Evolutionary conservation across 2,113 vertebrate genomes (phyloP).

Genomic region (Seriola dumerili): DNA sequence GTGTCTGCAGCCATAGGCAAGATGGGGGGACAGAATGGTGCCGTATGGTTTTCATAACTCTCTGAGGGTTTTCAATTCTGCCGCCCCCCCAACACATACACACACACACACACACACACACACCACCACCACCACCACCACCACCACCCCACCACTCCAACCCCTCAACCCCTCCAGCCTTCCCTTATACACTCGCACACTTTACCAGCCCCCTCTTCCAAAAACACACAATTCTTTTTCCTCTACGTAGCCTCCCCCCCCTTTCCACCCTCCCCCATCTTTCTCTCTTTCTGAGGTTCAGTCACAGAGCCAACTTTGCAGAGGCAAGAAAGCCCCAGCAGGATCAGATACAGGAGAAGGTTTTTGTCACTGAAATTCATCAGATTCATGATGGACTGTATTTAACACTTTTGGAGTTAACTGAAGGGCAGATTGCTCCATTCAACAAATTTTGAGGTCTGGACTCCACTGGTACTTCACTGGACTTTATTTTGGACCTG

Average conservation of each 20-base stretch:
- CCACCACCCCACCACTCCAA: neutral
- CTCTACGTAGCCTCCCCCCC: constrained; percentile 72
- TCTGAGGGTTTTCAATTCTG: constrained; percentile 58
- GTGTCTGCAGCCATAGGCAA: constrained; percentile 53
- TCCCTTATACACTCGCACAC: constrained; percentile 59
- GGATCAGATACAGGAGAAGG: constrained; percentile 54
- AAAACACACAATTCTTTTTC: constrained; percentile 82
- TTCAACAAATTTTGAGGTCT: constrained; percentile 4
- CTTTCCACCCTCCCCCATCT: constrained; percentile 55
- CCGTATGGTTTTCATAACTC: constrained; percentile 82
- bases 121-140: neutral
- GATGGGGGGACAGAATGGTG: constrained; percentile 66
- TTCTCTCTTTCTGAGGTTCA: constrained; percentile 70
- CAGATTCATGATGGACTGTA: constrained; percentile 43
- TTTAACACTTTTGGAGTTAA: constrained; percentile 35
- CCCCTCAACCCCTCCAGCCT: constrained; percentile 60
- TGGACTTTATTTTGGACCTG: constrained; percentile 55
- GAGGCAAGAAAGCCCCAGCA: constrained; percentile 60
- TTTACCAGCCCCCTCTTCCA: constrained; percentile 80
- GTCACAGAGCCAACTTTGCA: constrained; percentile 68
- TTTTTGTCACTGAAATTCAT: constrained; percentile 32
- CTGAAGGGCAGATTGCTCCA: constrained; percentile 19
- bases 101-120: neutral
- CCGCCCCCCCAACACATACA: constrained; percentile 3
- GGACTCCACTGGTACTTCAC: constrained; percentile 28